A percentile compares a stretch with the other conserved stretches of the same genome.
These are phyloP conservation scores for Antechinus flavipes DNA, from an alignment of 2,113 vertebrate genomes.

Conservation along the genomic window DNA sequence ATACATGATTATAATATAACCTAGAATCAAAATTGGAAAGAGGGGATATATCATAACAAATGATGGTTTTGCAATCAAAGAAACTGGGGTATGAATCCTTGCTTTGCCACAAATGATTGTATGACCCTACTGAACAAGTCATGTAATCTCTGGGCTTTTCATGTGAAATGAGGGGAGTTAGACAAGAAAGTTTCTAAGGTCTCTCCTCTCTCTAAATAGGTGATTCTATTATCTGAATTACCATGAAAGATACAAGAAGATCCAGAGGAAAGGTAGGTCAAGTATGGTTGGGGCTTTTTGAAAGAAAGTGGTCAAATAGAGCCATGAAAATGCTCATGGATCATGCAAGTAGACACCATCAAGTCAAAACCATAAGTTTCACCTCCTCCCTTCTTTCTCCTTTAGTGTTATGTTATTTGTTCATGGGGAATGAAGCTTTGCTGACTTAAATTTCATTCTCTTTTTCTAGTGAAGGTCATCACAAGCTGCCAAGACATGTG, in stretches of 20 bases:
- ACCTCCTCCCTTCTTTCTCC: not conserved
- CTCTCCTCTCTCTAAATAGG: not conserved
- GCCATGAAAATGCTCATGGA: not conserved
- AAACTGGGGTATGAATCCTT: not conserved
- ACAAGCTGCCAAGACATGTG: not conserved
- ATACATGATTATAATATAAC: not conserved
- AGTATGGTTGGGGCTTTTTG: not conserved
- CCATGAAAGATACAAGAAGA: not conserved
- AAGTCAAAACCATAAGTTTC: not conserved
- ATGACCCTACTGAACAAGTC: not conserved
- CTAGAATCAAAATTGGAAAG: not conserved
- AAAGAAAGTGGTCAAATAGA: not conserved
- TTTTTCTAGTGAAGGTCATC: not conserved
- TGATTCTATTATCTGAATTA: not conserved
- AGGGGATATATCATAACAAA: not conserved
- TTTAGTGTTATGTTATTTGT: not conserved
- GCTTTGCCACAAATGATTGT: not conserved
- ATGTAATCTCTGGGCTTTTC: not conserved
- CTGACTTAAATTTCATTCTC: not conserved
- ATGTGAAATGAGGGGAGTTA: not conserved
- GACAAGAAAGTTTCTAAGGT: not conserved
- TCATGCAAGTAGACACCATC: not conserved
- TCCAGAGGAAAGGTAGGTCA: not conserved
- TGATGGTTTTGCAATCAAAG: not conserved
- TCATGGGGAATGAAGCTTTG: not conserved